Percentiles rank a stretch among this genome's conserved stretches.
These are phyloP conservation scores for Apis dorsata DNA, from an alignment of 1,140 invertebrate species.

Conservation along the genomic window DNA sequence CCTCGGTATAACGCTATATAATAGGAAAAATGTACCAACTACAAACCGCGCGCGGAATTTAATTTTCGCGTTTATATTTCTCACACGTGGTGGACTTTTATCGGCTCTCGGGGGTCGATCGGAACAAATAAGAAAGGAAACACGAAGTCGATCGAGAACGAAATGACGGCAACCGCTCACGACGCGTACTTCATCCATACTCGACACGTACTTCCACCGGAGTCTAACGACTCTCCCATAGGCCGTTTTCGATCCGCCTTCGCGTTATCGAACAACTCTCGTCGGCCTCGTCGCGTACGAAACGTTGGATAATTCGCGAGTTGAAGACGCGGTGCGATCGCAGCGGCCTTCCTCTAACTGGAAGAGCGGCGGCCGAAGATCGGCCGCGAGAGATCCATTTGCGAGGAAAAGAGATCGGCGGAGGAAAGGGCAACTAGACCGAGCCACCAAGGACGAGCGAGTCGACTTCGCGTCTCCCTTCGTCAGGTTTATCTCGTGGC, in stretches of 20 bases:
- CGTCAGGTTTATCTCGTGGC: slow-evolving; percentile 48
- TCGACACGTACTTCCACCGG: slow-evolving; percentile 22
- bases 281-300: neutral
- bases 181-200: slow-evolving; percentile 55
- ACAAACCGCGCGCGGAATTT: slow-evolving; percentile 10
- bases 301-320: slow-evolving; percentile 39
- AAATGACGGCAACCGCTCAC: slow-evolving; percentile 52
- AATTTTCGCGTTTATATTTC: slow-evolving; percentile 29
- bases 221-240: slow-evolving; percentile 57
- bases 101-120: slow-evolving; percentile 37
- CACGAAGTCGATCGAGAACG: slow-evolving; percentile 47
- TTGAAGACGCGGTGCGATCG: neutral
- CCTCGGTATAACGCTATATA: neutral
- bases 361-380: slow-evolving; percentile 36
- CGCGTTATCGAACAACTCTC: slow-evolving; percentile 51
- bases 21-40: neutral
- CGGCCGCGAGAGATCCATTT: slow-evolving; percentile 46
- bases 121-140: slow-evolving; percentile 62
- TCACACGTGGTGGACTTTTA: slow-evolving; percentile 20
- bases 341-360: slow-evolving; percentile 3
- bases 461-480: slow-evolving; percentile 6
- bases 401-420: slow-evolving; percentile 34
- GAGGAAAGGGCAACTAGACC: slow-evolving; percentile 43
- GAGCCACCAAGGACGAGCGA: slow-evolving; percentile 51
- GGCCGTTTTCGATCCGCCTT: slow-evolving; percentile 55